Evolutionary conservation across 2,113 vertebrate genomes (phyloP), one percentile per base, ranked within the genome.

Genomic region (Phylloscopus trochilus): DNA sequence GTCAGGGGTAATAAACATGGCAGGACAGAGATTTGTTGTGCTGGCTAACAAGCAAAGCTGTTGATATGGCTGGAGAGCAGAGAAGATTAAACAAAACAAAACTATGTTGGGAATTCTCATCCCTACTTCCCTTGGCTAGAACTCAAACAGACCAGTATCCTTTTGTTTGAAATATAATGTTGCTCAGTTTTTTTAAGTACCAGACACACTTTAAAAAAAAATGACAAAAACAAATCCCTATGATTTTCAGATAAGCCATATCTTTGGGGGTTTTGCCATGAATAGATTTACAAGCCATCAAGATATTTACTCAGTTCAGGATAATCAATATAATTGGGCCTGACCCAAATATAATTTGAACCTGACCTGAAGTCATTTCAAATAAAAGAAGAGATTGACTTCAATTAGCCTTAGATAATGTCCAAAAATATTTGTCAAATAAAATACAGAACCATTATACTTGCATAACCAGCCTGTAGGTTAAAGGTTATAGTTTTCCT

Each of bases 311-410:
- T 55, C 30, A 55, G 14, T 26, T 49, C 49, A 63, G 24, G 27
- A 83, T 86, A 93, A 92, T 92, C 91, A 93, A 93, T 96, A 67
- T 96, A 95, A 94, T 96, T 94, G 88, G 59, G 35, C 12, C 63
- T 92, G 82, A 94, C 37, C 85, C 67, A 73, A 85, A 86, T 67
- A 77, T 63, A 92, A 92, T 88, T 92, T 70, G 35, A 92, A 86
- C 16, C 26, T 80, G 59, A 95, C 44, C 67, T 0, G 1, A 86
- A 95, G 59, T 66, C 14, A 79, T 81, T 92, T 88, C 47, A 88
- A 92, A 75, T 89, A 75, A 92, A 18, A 78, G 43, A 91, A 90
- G 72, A 81, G 43, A 77, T 44, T 64, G 35, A 87, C 84, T 92
- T 90, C 43, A 93, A 77, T 95, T 91, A 94, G 75, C 47, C 64